Evolutionary conservation across 2,888 invertebrate genomes (phyloP).

Genomic region (Sesamia inferens): DNA sequence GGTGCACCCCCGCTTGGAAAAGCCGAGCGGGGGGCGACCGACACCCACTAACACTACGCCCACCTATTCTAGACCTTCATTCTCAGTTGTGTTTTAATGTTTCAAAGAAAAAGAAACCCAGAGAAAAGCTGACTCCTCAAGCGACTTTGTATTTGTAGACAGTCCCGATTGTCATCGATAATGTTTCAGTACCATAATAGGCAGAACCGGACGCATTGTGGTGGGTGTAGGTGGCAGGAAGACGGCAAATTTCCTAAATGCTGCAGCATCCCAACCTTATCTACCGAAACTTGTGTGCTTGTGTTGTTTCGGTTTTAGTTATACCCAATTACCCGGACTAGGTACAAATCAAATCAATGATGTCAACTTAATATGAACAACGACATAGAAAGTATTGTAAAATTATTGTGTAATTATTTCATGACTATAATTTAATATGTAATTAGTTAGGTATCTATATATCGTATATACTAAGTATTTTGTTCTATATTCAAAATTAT

Average conservation of each 20-base stretch:
- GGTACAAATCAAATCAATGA: too few species aligned
- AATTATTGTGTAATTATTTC: too few species aligned
- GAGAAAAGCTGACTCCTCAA: not conserved
- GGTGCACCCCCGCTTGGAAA: too few species aligned
- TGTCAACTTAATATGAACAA: too few species aligned
- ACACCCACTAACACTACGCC: too few species aligned
- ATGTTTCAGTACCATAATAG: not conserved
- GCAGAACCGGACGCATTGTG: not conserved
- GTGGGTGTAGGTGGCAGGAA: not conserved
- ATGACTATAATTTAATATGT: too few species aligned
- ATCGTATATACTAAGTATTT: too few species aligned
- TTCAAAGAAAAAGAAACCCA: not conserved
- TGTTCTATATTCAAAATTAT: too few species aligned
- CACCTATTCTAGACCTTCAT: not conserved
- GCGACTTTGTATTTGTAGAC: not conserved
- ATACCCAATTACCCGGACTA: too few species aligned
- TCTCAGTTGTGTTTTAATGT: not conserved
- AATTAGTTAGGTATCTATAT: too few species aligned
- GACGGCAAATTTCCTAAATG: not conserved
- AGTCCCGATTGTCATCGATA: not conserved
- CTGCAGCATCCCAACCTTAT: not conserved
- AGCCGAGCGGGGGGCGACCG: not conserved
- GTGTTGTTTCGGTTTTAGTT: too few species aligned
- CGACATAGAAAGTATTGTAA: too few species aligned
- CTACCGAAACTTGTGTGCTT: not conserved